Conservation (phyloP, 2,888 invertebrate genomes). For the Rhogogaster chlorosoma region DNA sequence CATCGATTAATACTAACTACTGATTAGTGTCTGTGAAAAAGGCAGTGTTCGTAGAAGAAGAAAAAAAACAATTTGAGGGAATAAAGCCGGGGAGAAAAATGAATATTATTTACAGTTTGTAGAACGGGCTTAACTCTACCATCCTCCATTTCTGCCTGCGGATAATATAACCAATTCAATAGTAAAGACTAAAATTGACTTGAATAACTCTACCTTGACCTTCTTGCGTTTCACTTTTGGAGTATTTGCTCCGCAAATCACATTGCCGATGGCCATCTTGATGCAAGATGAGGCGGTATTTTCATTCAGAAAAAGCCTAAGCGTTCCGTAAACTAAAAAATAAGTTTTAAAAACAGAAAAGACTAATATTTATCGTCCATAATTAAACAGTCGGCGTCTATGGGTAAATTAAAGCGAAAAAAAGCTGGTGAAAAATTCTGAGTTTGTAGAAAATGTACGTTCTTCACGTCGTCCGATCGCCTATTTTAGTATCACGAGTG, state of each 20-base stretch:
- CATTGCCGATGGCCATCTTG: conserved; percentile 75
- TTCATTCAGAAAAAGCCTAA: conserved; percentile 65
- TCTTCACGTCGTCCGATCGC: not conserved
- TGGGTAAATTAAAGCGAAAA: not conserved
- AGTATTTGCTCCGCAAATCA: conserved; percentile 75
- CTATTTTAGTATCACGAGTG: not conserved
- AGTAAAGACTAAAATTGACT: not conserved
- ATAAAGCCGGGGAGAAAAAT: not conserved
- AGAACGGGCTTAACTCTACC: not conserved
- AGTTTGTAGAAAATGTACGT: not conserved
- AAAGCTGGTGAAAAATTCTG: not conserved
- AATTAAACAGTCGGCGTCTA: not conserved
- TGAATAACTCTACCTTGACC: conserved; percentile 71
- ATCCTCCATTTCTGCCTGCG: not conserved
- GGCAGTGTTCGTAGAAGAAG: not conserved
- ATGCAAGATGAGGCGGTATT: conserved; percentile 57
- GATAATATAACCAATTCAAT: not conserved
- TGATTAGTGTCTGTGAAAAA: not conserved
- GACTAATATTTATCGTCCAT: conserved; percentile 20
- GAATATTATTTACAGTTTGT: not conserved
- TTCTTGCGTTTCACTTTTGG: conserved; percentile 75
- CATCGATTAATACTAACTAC: not conserved
- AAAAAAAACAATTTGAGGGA: not conserved
- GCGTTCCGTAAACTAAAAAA: conserved; percentile 64
- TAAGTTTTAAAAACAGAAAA: conserved; percentile 56